Evolutionary conservation across 2,113 vertebrate species (phyloP).

Genomic region (Pithys albifrons): DNA sequence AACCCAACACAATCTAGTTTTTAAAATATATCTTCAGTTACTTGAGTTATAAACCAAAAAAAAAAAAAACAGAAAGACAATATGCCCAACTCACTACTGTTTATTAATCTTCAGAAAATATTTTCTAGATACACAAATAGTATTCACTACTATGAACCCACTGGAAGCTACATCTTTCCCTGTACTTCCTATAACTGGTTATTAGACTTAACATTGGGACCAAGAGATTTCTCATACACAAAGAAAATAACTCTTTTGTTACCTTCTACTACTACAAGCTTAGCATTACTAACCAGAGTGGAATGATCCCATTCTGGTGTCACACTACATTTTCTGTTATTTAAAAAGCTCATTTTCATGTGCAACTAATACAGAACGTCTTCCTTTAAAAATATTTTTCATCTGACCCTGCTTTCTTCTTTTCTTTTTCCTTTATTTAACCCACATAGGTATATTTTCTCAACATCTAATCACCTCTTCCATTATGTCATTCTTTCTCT

Average conservation of each 20-base stretch:
- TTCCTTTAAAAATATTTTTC: neutral
- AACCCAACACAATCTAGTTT: neutral
- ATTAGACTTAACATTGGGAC: neutral
- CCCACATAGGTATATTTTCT: neutral
- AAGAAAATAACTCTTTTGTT: neutral
- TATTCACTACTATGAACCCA: neutral
- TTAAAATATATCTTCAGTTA: neutral
- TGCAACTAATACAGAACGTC: neutral
- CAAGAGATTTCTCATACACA: neutral
- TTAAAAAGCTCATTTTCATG: neutral
- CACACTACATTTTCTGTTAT: neutral
- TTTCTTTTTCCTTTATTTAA: neutral
- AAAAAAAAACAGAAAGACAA: neutral
- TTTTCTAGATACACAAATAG: neutral
- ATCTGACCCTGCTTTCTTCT: neutral
- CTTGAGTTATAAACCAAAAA: neutral
- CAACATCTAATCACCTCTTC: neutral
- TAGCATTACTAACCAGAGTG: neutral
- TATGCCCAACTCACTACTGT: neutral
- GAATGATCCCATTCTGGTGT: neutral
- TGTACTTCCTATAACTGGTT: neutral
- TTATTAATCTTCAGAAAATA: neutral
- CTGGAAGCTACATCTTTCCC: neutral
- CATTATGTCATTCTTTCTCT: neutral
- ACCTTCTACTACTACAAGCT: neutral